Evolutionary conservation across 2,797 vertebrate genomes (phyloP).

Genomic region (Pogonophryne albipinna): DNA sequence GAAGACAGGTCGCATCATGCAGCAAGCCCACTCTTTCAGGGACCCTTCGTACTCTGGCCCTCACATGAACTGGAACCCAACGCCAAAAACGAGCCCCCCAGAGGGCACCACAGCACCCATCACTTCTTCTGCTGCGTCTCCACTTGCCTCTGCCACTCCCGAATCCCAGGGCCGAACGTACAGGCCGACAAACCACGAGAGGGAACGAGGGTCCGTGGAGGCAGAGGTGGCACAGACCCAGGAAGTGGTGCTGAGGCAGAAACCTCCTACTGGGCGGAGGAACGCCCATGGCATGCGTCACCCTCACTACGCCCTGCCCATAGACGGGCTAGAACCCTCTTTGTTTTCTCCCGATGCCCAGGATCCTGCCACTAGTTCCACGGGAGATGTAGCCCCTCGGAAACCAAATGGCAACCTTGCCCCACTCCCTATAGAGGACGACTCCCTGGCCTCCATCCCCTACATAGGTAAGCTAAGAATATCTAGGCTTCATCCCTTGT

Average conservation of each 20-base stretch:
- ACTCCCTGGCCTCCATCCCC: constrained; percentile 96
- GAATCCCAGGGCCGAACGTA: constrained; percentile 81
- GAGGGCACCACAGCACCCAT: constrained; percentile 61
- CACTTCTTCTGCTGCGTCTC: constrained; percentile 46
- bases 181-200: constrained; percentile 86
- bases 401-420: constrained; percentile 86
- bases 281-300: constrained; percentile 84
- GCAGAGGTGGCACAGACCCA: constrained; percentile 84
- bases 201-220: constrained; percentile 77
- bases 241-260: constrained; percentile 94
- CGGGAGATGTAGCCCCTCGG: constrained; percentile 65
- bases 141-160: constrained; percentile 42
- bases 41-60: constrained; percentile 92
- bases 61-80: constrained; percentile 84
- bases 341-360: constrained; percentile 80
- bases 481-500: not conserved
- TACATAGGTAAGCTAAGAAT: constrained; percentile 92
- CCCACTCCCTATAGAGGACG: constrained; percentile 89
- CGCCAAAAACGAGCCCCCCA: constrained; percentile 80
- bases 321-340: constrained; percentile 86
- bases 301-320: constrained; percentile 88
- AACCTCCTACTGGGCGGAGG: constrained; percentile 93
- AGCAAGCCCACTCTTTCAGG: constrained; percentile 93
- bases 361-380: constrained; percentile 48
- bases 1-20: constrained; percentile 92